Evolutionary conservation across 2,113 vertebrate species (phyloP).

Genomic region (Parus major): DNA sequence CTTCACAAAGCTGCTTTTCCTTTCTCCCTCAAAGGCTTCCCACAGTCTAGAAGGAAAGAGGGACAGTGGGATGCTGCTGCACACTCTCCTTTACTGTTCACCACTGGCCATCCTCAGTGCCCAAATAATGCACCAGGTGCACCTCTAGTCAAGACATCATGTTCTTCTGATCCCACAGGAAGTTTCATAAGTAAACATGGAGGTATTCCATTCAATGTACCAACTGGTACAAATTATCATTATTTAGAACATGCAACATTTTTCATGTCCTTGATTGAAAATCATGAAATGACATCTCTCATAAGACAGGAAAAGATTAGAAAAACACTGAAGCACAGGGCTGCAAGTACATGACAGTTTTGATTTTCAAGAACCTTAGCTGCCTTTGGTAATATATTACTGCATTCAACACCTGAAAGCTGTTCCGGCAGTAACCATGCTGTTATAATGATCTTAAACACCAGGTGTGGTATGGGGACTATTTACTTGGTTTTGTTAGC

Average conservation of each 20-base stretch:
- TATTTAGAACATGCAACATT: background rate
- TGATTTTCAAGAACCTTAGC: background rate
- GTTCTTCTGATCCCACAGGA: background rate
- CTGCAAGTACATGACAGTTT: background rate
- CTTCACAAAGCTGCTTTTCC: background rate
- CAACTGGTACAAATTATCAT: background rate
- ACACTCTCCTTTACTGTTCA: background rate
- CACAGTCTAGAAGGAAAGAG: background rate
- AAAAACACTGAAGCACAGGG: background rate
- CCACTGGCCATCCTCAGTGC: background rate
- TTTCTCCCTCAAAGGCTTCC: background rate
- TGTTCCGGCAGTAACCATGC: background rate
- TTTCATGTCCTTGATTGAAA: background rate
- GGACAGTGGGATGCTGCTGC: background rate
- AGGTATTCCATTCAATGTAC: background rate
- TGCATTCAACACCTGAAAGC: background rate
- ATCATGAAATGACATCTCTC: background rate
- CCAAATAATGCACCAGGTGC: background rate
- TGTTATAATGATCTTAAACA: background rate
- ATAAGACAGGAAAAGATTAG: background rate
- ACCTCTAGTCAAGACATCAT: background rate
- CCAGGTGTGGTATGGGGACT: background rate
- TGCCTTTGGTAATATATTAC: background rate
- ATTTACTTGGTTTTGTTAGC: background rate
- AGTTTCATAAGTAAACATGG: background rate